Percentiles rank a stretch among this genome's conserved stretches.
phyloP scores from a whole-genome alignment of 37 sponge, comb jelly and placozoan genomes.

The Crambe crambe region DNA sequence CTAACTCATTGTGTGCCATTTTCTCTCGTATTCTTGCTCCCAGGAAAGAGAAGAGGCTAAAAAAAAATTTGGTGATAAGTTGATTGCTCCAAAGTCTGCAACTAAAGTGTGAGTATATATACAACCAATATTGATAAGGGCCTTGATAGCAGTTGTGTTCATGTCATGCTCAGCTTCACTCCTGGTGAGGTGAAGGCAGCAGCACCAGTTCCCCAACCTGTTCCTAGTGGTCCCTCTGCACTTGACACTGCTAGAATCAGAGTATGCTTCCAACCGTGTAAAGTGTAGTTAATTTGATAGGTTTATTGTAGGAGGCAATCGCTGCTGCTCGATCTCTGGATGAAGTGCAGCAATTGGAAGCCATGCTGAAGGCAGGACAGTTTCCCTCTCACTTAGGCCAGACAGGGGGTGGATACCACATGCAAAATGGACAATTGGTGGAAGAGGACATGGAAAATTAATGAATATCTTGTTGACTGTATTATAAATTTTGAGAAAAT shows the following conservation, averaged over 20 bases:
- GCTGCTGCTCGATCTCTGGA: constrained; percentile 90
- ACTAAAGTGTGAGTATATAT: too few species aligned
- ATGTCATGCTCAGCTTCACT: constrained; percentile 23
- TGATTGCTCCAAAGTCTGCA: too few species aligned
- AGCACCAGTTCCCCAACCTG: not conserved
- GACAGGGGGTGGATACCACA: not conserved
- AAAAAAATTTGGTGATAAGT: constrained; percentile 73
- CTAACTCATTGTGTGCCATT: not conserved
- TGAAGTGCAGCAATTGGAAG: constrained; percentile 89
- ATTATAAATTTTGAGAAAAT: too few species aligned
- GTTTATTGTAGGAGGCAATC: constrained; percentile 80
- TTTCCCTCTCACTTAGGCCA: constrained; percentile 32
- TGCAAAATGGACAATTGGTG: not conserved
- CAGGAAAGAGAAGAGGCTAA: constrained; percentile 80
- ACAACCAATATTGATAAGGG: too few species aligned
- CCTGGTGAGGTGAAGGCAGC: constrained; percentile 7
- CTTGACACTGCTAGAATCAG: constrained; percentile 58
- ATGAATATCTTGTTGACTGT: too few species aligned
- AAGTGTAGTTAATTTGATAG: too few species aligned
- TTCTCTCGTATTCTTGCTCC: not conserved
- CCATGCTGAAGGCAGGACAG: constrained; percentile 80
- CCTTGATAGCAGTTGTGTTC: too few species aligned
- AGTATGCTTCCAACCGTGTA: constrained; percentile 16
- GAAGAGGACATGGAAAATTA: constrained; percentile 7
- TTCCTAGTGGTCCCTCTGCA: constrained; percentile 50